Conservation (phyloP, 2,888 invertebrate genomes). For the Hanleya hanleyi region DNA sequence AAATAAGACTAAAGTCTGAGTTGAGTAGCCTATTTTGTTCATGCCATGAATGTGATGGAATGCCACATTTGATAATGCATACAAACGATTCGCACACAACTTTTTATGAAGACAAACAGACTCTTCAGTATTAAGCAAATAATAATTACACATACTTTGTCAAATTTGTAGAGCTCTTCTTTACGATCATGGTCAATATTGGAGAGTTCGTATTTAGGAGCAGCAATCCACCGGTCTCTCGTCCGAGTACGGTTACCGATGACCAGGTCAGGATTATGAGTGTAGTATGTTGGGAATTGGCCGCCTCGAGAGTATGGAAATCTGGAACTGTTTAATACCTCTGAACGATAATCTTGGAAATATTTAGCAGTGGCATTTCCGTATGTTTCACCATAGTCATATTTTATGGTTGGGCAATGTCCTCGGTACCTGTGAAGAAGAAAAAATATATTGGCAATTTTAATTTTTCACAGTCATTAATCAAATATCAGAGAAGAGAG, state of each 20-base stretch:
- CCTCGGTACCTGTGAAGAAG: conserved; percentile 66
- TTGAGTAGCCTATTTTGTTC: no score
- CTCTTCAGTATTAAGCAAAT: not conserved
- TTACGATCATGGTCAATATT: conserved; percentile 70
- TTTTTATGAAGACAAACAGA: no score
- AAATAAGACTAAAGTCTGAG: no score
- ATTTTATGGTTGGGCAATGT: conserved; percentile 72
- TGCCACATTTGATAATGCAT: no score
- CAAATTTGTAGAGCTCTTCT: conserved; percentile 65
- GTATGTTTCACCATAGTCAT: conserved; percentile 74
- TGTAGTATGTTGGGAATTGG: conserved; percentile 72
- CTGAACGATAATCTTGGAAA: conserved; percentile 72
- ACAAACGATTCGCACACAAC: no score
- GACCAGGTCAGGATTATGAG: conserved; percentile 72
- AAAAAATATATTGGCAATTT: no score
- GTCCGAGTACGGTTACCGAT: conserved; percentile 68
- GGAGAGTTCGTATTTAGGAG: conserved; percentile 68
- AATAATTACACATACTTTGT: conserved; percentile 52
- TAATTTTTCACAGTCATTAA: no score
- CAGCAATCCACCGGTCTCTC: conserved; percentile 67
- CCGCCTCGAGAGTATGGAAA: conserved; percentile 69
- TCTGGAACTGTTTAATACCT: conserved; percentile 67
- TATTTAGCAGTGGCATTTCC: conserved; percentile 72
- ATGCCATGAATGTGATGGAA: no score
- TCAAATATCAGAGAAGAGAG: no score